Evolutionary conservation across 2,888 invertebrate genomes (phyloP).

Genomic region (Onthophagus sagittarius): DNA sequence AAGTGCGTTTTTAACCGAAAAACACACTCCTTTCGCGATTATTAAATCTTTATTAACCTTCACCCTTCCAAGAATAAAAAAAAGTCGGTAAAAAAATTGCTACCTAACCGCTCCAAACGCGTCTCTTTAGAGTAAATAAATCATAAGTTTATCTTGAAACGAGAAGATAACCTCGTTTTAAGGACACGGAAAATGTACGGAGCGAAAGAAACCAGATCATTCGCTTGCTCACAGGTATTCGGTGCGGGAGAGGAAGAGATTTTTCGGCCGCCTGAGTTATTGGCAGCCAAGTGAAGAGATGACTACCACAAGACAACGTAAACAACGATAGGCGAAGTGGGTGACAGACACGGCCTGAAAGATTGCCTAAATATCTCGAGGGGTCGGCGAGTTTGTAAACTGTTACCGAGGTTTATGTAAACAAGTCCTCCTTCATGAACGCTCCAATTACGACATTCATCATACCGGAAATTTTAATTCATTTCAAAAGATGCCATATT

Average conservation of each 20-base stretch:
- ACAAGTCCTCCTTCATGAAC: constrained; percentile 38
- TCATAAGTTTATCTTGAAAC: constrained; percentile 13
- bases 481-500: background rate
- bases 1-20: background rate
- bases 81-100: background rate
- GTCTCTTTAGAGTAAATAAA: constrained; percentile 12
- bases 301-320: constrained; percentile 30
- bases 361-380: constrained; percentile 28
- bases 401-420: constrained; percentile 40
- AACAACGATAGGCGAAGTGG: constrained; percentile 34
- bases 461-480: background rate
- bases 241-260: background rate
- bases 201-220: constrained; percentile 29
- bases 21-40: background rate
- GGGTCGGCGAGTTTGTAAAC: constrained; percentile 32
- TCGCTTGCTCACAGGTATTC: constrained; percentile 27
- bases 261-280: constrained; percentile 26
- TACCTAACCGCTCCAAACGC: background rate
- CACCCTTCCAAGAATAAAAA: background rate
- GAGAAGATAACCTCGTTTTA: background rate
- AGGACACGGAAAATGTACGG: background rate
- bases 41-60: background rate
- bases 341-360: constrained; percentile 33
- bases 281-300: constrained; percentile 35
- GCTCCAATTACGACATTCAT: constrained; percentile 36